Percentiles rank a stretch among this genome's conserved stretches.
phyloP scores from a whole-genome alignment of 2,113 vertebrate genomes.

The Gambusia holbrooki region DNA sequence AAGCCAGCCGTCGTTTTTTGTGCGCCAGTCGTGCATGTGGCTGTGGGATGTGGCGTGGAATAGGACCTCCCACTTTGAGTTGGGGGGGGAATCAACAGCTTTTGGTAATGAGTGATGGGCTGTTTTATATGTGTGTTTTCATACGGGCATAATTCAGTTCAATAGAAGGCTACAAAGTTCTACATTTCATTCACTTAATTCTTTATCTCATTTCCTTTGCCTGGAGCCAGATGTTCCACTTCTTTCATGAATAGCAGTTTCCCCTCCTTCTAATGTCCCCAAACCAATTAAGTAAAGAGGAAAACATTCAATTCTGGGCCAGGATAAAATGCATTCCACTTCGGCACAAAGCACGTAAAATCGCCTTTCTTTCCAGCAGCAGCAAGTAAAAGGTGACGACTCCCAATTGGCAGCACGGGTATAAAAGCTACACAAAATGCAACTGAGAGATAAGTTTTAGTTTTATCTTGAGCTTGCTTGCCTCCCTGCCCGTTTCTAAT shows the following conservation, averaged over 20 bases:
- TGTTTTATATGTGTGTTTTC: background rate
- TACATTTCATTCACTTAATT: background rate
- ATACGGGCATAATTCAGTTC: background rate
- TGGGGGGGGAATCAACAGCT: constrained; percentile 7
- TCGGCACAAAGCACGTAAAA: too few relatives aligned
- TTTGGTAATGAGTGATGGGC: background rate
- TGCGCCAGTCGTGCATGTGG: constrained; percentile 53
- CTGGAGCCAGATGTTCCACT: background rate
- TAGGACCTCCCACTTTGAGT: constrained; percentile 45
- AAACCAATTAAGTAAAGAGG: background rate
- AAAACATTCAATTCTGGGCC: too few relatives aligned
- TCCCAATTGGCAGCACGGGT: too few relatives aligned
- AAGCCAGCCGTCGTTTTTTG: constrained; percentile 54
- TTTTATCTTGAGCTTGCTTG: too few relatives aligned
- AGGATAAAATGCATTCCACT: too few relatives aligned
- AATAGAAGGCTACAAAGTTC: background rate
- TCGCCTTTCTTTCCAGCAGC: too few relatives aligned
- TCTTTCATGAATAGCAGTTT: background rate
- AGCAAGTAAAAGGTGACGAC: too few relatives aligned
- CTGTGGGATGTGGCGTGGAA: constrained; percentile 39
- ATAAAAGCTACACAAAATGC: too few relatives aligned
- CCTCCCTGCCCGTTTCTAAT: too few relatives aligned
- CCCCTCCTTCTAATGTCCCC: background rate
- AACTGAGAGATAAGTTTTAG: too few relatives aligned
- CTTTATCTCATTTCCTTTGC: background rate